Conservation (phyloP, 2,797 vertebrate genomes). For the Perodicticus potto region DNA sequence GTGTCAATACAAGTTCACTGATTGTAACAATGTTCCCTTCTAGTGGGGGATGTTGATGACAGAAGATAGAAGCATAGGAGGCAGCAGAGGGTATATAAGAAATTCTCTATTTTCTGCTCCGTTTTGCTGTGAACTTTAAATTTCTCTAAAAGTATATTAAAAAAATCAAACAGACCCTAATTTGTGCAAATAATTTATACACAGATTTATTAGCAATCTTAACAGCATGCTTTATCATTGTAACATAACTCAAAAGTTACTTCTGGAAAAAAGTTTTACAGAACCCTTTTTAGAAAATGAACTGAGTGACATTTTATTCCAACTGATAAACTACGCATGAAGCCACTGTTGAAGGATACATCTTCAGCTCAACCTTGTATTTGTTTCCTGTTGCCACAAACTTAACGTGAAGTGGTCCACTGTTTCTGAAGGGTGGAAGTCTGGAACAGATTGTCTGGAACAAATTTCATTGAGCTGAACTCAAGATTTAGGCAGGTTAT, state of each 20-base stretch:
- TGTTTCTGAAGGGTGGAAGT: background rate
- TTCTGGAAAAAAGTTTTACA: background rate
- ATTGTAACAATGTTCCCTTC: background rate
- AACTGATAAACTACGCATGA: background rate
- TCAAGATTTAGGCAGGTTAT: background rate
- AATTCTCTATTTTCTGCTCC: background rate
- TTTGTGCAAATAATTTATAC: background rate
- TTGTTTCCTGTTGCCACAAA: background rate
- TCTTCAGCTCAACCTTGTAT: background rate
- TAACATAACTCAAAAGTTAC: background rate
- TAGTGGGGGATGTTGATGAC: background rate
- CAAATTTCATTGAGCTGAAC: background rate
- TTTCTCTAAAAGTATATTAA: background rate
- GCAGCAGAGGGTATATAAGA: fast-evolving
- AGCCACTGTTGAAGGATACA: background rate
- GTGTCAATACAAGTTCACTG: background rate
- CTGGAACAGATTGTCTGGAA: background rate
- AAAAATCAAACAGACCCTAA: background rate
- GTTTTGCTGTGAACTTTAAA: background rate
- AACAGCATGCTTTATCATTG: background rate
- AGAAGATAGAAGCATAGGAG: fast-evolving
- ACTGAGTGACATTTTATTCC: background rate
- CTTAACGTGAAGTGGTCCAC: background rate
- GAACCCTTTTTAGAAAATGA: background rate
- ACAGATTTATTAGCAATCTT: background rate